Evolutionary conservation across 2,797 vertebrate genomes (phyloP).

Genomic region (Propithecus deckenii): DNA sequence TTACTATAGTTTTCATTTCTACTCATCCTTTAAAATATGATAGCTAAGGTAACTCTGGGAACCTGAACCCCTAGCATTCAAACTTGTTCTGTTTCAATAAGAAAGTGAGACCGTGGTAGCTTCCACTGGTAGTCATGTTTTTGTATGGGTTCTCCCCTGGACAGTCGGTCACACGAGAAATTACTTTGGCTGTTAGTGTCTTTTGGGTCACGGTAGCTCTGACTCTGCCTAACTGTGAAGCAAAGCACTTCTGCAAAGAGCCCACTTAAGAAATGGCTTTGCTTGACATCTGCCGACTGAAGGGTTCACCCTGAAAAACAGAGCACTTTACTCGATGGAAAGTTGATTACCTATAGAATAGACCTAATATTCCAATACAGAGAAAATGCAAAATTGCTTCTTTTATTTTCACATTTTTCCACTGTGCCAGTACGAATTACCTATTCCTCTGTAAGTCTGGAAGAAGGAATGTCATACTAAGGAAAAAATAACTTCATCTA

Average conservation of each 20-base stretch:
- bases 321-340: slow-evolving; percentile 28
- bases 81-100: background rate
- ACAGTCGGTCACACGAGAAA: background rate
- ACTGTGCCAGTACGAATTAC: slow-evolving; percentile 53
- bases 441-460: slow-evolving; percentile 18
- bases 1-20: background rate
- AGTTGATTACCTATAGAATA: slow-evolving; percentile 63
- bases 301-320: slow-evolving; percentile 48
- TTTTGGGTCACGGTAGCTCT: background rate
- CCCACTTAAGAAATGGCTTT: slow-evolving; percentile 64
- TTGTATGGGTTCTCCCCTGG: background rate
- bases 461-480: slow-evolving; percentile 55
- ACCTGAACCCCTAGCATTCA: background rate
- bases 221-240: slow-evolving; percentile 42
- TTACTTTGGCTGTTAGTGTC: background rate
- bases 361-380: slow-evolving; percentile 62
- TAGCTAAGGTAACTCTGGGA: background rate
- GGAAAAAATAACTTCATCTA: slow-evolving; percentile 67
- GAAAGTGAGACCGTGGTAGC: background rate
- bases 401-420: slow-evolving; percentile 68
- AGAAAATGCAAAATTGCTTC: slow-evolving; percentile 67
- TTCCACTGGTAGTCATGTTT: background rate
- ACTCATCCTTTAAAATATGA: background rate
- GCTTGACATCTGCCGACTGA: slow-evolving; percentile 28
- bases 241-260: slow-evolving; percentile 58